These are phyloP conservation scores for Holothuria leucospilota DNA, from an alignment of 53 echinoderm and acorn worm genomes.

Conservation along the genomic window DNA sequence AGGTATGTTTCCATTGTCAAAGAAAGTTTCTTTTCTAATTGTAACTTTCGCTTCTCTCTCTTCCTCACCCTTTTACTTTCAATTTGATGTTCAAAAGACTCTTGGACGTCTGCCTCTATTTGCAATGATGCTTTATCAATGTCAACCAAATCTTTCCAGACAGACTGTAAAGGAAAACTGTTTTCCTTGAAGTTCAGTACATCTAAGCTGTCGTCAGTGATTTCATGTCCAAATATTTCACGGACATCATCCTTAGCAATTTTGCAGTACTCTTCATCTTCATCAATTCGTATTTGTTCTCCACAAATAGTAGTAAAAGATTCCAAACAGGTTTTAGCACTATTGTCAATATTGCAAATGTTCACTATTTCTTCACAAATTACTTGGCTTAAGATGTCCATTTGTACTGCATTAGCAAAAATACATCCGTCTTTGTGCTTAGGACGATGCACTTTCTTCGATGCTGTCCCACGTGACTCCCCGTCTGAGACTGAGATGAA, in stretches of 20 bases:
- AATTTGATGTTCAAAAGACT: not conserved
- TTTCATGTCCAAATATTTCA: too few relatives aligned
- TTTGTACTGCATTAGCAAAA: constrained; percentile 16
- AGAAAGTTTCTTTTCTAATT: too few relatives aligned
- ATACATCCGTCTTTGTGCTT: constrained; percentile 5
- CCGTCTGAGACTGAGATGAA: constrained; percentile 1
- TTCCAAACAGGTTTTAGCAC: too few relatives aligned
- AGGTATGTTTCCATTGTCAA: too few relatives aligned
- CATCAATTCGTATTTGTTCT: too few relatives aligned
- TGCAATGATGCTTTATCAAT: not conserved
- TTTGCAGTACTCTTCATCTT: too few relatives aligned
- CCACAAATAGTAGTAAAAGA: too few relatives aligned
- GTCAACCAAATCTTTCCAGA: not conserved
- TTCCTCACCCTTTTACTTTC: too few relatives aligned
- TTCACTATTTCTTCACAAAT: not conserved
- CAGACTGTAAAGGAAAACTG: constrained; percentile 2
- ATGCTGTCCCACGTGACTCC: not conserved
- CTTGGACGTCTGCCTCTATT: not conserved
- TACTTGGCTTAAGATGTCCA: constrained; percentile 21
- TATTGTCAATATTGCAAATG: too few relatives aligned
- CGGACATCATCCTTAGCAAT: not conserved
- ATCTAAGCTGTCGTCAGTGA: not conserved
- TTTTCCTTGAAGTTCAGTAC: not conserved
- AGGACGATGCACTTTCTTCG: constrained; percentile 11
- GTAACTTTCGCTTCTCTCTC: too few relatives aligned